phyloP scores from a whole-genome alignment of 2,113 vertebrate genomes.

The Leucoraja erinaceus region DNA sequence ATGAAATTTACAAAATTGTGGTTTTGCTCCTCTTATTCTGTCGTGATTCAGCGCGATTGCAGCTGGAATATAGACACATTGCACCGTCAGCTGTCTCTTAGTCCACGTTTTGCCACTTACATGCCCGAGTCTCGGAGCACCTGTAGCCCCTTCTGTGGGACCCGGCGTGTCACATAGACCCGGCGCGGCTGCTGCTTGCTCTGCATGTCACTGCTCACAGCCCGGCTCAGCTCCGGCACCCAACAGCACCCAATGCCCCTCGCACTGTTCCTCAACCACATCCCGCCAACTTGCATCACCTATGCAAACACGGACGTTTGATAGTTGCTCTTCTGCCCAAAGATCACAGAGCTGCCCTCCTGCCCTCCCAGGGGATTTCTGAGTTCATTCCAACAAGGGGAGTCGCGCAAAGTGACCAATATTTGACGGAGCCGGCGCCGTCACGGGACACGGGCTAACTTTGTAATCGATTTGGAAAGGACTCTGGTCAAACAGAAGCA shows the following conservation, averaged over 20 bases:
- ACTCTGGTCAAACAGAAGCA: not conserved
- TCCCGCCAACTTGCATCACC: conserved; percentile 42
- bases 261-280: conserved; percentile 58
- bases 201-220: not conserved
- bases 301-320: conserved; percentile 41
- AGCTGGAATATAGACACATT: not conserved
- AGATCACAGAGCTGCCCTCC: not conserved
- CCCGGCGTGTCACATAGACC: conserved; percentile 69
- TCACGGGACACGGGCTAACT: not conserved
- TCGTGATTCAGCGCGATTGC: not conserved
- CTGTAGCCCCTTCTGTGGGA: conserved; percentile 68
- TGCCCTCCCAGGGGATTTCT: not conserved
- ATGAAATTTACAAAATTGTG: not conserved
- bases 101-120: conserved; percentile 51
- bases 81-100: not conserved
- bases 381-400: conserved; percentile 38
- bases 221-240: conserved; percentile 42
- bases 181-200: conserved; percentile 56
- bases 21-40: not conserved
- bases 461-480: not conserved
- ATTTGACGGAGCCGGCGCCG: not conserved
- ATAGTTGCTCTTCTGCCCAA: conserved; percentile 19
- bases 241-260: conserved; percentile 48
- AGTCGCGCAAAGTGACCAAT: conserved; percentile 41
- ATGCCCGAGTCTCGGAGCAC: conserved; percentile 55